Evolutionary conservation across 2,113 vertebrate species (phyloP), one percentile per base, ranked within the genome.

Genomic region (Chloropsis cyanopogon): DNA sequence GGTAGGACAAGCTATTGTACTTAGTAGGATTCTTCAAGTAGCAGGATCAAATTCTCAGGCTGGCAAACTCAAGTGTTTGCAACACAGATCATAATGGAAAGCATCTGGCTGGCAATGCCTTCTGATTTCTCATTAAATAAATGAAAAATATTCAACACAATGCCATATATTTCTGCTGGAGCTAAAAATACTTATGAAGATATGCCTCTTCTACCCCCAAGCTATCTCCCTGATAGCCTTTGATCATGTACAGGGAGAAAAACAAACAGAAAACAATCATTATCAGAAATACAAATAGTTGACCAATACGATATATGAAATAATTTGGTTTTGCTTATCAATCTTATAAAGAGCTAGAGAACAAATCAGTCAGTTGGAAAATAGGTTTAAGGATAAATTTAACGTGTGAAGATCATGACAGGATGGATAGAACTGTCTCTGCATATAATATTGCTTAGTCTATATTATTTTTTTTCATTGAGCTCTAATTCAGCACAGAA

Each of bases 101-200:
- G 56, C 41, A 81, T 21, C 52, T 71, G 71, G 35, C 37, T 92
- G 77, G 35, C 16, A 71, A 60, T 1, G 6, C 49, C 69, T 77
- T 92, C 50, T 86, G 60, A 82, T 83, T 93, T 83, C 56, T 94
- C 65, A 83, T 68, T 53, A 86, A 86, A 78, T 64, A 87, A 81
- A 70, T 65, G 80, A 85, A 93, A 95, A 90, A 73, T 81, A 77
- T 92, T 84, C 82, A 83, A 42, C 52, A 68, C 14, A 63, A 37
- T 78, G 22, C 77, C 23, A 26, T 59, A 20, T 47, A 9, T 78
- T 92, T 93, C 77, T 78, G 28, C 72, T 81, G 49, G 31, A 73
- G 50, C 20, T 94, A 90, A 94, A 95, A 91, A 86, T 63, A 63
- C 42, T 18, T 29, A 29, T 2, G 4, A 90, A 41, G 6, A 68